These are phyloP conservation scores for Callocephalon fimbriatum DNA, from an alignment of 2,113 vertebrate genomes.

Conservation along the genomic window DNA sequence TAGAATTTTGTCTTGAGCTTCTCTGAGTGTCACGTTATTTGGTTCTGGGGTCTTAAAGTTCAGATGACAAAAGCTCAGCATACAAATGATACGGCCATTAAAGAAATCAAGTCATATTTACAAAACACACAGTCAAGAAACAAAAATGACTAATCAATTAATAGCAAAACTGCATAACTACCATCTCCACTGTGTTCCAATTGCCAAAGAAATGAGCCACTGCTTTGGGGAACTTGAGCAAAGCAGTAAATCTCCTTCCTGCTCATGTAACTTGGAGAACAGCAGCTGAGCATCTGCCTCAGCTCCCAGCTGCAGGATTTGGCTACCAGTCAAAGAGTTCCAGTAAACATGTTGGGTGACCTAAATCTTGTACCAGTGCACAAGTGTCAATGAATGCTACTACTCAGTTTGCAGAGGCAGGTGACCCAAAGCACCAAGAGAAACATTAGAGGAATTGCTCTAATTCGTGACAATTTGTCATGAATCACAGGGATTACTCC, in stretches of 20 bases:
- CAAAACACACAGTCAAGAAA: not conserved
- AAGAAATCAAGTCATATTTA: not conserved
- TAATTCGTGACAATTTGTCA: not conserved
- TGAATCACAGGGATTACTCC: not conserved
- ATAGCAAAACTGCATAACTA: not conserved
- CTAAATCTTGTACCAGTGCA: not conserved
- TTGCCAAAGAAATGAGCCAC: not conserved
- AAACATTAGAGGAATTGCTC: not conserved
- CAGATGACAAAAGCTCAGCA: not conserved
- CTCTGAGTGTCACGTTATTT: not conserved
- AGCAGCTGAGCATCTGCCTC: not conserved
- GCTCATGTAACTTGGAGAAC: not conserved
- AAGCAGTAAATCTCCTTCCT: not conserved
- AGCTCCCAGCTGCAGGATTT: not conserved
- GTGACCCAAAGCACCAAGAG: not conserved
- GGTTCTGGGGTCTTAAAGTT: not conserved
- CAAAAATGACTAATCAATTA: not conserved
- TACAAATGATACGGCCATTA: not conserved
- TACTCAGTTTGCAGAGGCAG: not conserved
- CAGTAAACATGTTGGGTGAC: not conserved
- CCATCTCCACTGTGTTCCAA: not conserved
- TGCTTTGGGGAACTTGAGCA: not conserved
- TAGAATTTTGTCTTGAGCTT: not conserved
- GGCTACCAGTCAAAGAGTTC: not conserved
- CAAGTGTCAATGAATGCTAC: rapidly evolving